Base-by-base conservation (phyloP, 2,113 vertebrate genomes). In the Plectropomus leopardus region DNA sequence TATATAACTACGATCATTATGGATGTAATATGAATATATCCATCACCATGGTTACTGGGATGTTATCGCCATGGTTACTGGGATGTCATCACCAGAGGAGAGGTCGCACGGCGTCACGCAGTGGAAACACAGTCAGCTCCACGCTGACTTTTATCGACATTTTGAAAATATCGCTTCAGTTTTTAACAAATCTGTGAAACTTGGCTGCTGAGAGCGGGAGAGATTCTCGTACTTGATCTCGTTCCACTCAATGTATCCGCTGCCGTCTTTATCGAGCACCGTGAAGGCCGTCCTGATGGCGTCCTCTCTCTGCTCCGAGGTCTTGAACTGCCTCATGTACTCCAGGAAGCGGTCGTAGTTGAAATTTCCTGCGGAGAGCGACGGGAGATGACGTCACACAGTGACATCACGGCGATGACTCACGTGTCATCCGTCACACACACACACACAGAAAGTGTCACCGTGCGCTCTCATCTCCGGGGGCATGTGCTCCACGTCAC, bases 281-380 rank as follows among this genome's bases (percentile, higher is more conserved):
- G 15, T 45, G 77, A 89, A 92, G 68, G 86, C 70, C 75, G 78
- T 74, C 7, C 0, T 86, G 21, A 90, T 61, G 0, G 44, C 48
- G 0, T 50, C 26, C 1, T 93, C 86, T 54, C 8, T 3, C 42
- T 88, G 76, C 2, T 82, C 79, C 0, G 69, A 75, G 4, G 5
- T 32, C 17, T 78, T 83, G 76, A 85, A 84, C 30, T 63, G 80
- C 54, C 40, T 60, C 28, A 78, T 78, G 68, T 91, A 64, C 16
- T 91, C 11, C 0, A 84, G 89, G 34, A 89, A 91, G 70, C 28
- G 85, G 80, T 72, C 45, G 67, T 92, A 90, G 84, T 90, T 86
- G 84, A 92, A 92, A 59, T 75, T 87, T 1, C 76, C 92, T 93
- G 76, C 16, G 2, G 26, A 36, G 6, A 14, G 59, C 21, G 14